Base-by-base conservation (phyloP, 2,888 invertebrate genomes). In the Tipula vernalis region DNA sequence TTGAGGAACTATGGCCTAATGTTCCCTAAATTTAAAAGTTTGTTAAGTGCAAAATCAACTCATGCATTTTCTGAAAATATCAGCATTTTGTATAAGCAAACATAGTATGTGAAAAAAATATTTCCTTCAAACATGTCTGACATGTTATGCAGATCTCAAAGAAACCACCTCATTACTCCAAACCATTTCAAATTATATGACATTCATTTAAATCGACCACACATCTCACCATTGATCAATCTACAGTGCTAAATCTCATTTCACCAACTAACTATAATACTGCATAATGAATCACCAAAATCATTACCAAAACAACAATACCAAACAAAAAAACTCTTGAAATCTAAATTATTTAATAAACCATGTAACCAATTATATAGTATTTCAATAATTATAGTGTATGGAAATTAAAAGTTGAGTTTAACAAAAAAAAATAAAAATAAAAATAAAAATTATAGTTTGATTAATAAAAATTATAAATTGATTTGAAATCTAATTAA, bases 311-410 rank as follows among this genome's bases (percentile, higher is more conserved):
- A 71, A 71, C 3, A 71, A 28, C 28, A 71, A 44, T 3, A 44
- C n/a, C 51, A 51, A 15, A 39, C 39, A 39, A 39, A 5, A 51
- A 51, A 71, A 8, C 71, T 71, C 28, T 71, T 71, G 71, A 28
- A 71, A 71, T 71, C 18, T 12, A 71, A 71, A 71, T 71, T 71
- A 71, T 71, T 71, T 18, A 71, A 71, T 71, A 71, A 71, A 71
- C 71, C 28, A 71, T 71, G 71, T 71, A 71, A 71, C 71, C 71
- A 71, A 71, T 71, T 71, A 71, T 71, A 71, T 71, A 71, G 71
- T 71, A 71, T 71, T 71, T 71, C 71, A 71, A 71, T 71, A 71
- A 71, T 71, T 71, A 71, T 71, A 71, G 71, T 71, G 71, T 71
- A 71, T 71, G 18, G 71, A 28, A 71, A 28, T 71, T 71, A 71